Conservation (phyloP, 1,140 invertebrate genomes). For the Heliothis subflexa region DNA sequence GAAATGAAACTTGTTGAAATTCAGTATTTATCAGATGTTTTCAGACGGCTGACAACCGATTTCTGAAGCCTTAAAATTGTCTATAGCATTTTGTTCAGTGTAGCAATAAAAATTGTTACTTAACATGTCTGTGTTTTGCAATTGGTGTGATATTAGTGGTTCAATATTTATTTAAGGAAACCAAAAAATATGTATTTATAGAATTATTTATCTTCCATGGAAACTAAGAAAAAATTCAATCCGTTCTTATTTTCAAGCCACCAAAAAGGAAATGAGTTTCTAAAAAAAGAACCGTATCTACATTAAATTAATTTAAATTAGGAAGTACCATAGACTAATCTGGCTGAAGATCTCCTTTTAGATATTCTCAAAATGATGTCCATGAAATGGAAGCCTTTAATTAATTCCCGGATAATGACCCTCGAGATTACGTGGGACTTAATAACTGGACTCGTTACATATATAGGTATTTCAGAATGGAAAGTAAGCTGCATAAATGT, state of each 20-base stretch:
- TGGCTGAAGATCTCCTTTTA: constrained; percentile 10
- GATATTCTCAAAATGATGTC: neutral
- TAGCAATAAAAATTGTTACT: neutral
- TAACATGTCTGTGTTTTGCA: neutral
- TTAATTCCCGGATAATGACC: constrained; percentile 27
- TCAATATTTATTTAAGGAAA: too few species aligned
- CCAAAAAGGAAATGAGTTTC: neutral
- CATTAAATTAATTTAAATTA: constrained; percentile 9
- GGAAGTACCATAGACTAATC: neutral
- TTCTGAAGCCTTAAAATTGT: neutral
- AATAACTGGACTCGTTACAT: neutral
- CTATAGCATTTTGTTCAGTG: neutral
- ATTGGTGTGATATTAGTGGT: neutral
- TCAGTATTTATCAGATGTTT: neutral
- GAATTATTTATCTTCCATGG: too few species aligned
- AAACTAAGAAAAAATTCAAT: too few species aligned
- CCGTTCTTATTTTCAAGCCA: too few species aligned
- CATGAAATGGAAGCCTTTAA: constrained; percentile 23
- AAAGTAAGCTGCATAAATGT: neutral
- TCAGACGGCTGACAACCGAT: neutral
- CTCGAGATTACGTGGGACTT: constrained; percentile 5
- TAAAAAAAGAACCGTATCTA: neutral
- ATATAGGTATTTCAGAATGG: neutral
- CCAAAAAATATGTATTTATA: too few species aligned
- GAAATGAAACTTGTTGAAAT: neutral